These are phyloP conservation scores for Pseudococcus jackbeardsleyi DNA, from an alignment of 2,888 invertebrate genomes.

Conservation along the genomic window DNA sequence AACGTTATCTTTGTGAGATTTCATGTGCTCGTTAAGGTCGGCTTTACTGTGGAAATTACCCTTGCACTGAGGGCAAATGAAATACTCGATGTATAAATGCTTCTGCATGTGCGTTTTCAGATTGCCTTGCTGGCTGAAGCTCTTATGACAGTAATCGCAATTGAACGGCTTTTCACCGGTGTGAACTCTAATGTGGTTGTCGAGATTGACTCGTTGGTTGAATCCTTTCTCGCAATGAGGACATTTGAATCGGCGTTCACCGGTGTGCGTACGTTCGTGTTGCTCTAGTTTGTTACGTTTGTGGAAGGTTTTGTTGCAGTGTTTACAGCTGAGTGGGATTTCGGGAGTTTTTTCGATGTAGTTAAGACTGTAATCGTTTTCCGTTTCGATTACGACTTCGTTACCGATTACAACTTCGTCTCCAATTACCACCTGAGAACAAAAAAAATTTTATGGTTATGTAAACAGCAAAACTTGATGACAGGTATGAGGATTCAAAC, in stretches of 20 bases:
- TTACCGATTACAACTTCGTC: slow-evolving; percentile 56
- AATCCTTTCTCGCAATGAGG: slow-evolving; percentile 61
- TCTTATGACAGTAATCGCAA: slow-evolving; percentile 53
- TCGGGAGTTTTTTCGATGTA: not conserved
- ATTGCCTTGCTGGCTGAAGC: slow-evolving; percentile 64
- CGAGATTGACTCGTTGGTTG: slow-evolving; percentile 63
- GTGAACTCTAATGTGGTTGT: slow-evolving; percentile 64
- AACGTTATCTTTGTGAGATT: slow-evolving; percentile 16
- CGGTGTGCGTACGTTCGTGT: slow-evolving; percentile 58
- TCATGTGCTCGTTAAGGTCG: slow-evolving; percentile 59
- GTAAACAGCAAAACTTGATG: too few relatives aligned
- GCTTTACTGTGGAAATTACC: slow-evolving; percentile 44
- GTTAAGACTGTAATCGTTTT: not conserved
- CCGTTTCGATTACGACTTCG: slow-evolving; percentile 60
- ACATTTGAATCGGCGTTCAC: slow-evolving; percentile 60
- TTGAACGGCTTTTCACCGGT: slow-evolving; percentile 64
- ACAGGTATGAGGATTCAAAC: too few relatives aligned
- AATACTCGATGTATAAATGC: slow-evolving; percentile 61
- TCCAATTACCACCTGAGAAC: slow-evolving; percentile 7
- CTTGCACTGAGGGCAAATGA: slow-evolving; percentile 60
- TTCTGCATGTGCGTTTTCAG: slow-evolving; percentile 65
- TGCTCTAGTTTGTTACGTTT: slow-evolving; percentile 54
- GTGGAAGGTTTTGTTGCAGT: slow-evolving; percentile 59
- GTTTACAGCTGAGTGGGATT: slow-evolving; percentile 21
- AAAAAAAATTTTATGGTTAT: not conserved